A percentile compares a stretch with the other conserved stretches of the same genome.
Evolutionary conservation across 2,888 invertebrate species (phyloP).

Genomic region (Acleris sparsana): DNA sequence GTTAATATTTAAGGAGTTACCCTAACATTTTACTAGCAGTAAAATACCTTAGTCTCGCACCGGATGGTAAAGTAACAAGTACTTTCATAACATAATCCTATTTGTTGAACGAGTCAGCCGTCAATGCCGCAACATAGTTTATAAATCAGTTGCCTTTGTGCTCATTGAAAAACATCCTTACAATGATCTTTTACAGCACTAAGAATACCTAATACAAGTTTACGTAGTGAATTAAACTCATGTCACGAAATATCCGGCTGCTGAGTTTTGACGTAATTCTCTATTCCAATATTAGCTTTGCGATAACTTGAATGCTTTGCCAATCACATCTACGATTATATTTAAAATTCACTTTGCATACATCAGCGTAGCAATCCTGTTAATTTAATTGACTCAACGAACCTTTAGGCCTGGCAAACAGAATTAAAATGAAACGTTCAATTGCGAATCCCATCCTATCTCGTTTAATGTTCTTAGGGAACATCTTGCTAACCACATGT

Average conservation of each 20-base stretch:
- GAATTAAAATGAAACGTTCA: constrained; percentile 3
- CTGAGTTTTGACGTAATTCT: neutral
- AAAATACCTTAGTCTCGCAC: neutral
- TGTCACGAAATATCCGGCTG: neutral
- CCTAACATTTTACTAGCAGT: neutral
- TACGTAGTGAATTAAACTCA: neutral
- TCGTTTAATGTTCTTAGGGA: neutral
- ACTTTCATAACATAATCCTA: constrained; percentile 16
- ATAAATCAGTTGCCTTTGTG: constrained; percentile 13
- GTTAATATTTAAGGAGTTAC: too few relatives aligned
- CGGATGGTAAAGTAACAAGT: neutral
- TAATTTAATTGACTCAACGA: constrained; percentile 23
- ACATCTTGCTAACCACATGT: neutral
- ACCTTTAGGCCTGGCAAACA: constrained; percentile 24
- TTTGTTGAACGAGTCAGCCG: neutral
- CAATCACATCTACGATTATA: constrained; percentile 23
- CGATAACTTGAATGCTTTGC: constrained; percentile 23
- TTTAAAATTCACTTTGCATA: constrained; percentile 35
- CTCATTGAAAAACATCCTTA: constrained; percentile 8
- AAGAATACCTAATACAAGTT: neutral
- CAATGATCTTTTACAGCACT: neutral
- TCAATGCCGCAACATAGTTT: neutral
- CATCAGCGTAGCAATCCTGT: constrained; percentile 23
- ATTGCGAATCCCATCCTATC: neutral
- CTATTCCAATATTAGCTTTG: constrained; percentile 28